Percentiles rank a stretch among this genome's conserved stretches.
Evolutionary conservation across 1,140 invertebrate genomes (phyloP).

Genomic region (Cataglyphis hispanica): DNA sequence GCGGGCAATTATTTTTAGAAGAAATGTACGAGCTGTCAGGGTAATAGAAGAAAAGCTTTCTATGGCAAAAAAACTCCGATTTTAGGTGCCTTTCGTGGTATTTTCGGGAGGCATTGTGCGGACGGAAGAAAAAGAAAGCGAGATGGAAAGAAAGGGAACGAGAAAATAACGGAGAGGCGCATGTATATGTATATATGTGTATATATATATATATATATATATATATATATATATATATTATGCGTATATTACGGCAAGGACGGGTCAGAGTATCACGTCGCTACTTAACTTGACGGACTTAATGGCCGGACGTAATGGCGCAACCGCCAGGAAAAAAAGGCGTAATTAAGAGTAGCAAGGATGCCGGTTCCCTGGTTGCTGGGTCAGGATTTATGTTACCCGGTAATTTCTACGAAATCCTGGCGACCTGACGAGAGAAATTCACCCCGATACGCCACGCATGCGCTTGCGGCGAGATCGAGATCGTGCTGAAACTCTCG

Average conservation of each 20-base stretch:
- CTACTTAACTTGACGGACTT: slow-evolving; percentile 82
- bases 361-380: slow-evolving; percentile 66
- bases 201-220: slow-evolving; percentile 41
- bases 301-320: slow-evolving; percentile 80
- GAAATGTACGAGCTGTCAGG: slow-evolving; percentile 9
- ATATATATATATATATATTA: slow-evolving; percentile 40
- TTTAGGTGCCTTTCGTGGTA: not conserved
- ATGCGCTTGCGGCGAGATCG: slow-evolving; percentile 26
- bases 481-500: slow-evolving; percentile 28
- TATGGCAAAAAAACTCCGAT: slow-evolving; percentile 15
- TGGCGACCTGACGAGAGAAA: slow-evolving; percentile 59
- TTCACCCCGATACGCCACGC: slow-evolving; percentile 60
- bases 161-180: slow-evolving; percentile 40
- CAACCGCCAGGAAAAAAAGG: slow-evolving; percentile 76
- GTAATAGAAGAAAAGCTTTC: slow-evolving; percentile 1
- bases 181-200: slow-evolving; percentile 43
- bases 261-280: slow-evolving; percentile 77
- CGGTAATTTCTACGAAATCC: slow-evolving; percentile 77
- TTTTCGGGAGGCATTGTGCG: slow-evolving; percentile 25
- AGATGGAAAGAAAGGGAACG: slow-evolving; percentile 26
- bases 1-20: not conserved
- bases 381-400: slow-evolving; percentile 77
- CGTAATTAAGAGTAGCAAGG: slow-evolving; percentile 78
- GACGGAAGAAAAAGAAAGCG: slow-evolving; percentile 19
- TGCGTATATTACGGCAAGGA: slow-evolving; percentile 69